A percentile compares a stretch with the other conserved stretches of the same genome.
phyloP scores from a whole-genome alignment of 2,113 vertebrate species.

The Poeciliopsis retropinna region DNA sequence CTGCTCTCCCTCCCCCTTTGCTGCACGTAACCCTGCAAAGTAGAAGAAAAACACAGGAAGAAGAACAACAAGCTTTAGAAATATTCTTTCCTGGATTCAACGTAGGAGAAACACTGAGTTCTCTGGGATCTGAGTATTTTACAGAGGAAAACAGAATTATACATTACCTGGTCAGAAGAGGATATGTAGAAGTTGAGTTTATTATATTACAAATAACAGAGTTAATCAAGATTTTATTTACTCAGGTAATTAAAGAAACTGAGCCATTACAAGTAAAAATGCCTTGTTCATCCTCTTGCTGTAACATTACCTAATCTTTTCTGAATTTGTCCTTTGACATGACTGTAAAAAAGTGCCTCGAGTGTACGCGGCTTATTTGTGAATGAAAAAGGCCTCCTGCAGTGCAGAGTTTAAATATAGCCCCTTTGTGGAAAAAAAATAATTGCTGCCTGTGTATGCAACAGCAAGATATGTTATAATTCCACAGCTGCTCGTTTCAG shows the following conservation, averaged over 20 bases:
- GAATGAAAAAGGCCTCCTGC: conserved; percentile 30
- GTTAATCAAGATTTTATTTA: neutral
- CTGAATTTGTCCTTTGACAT: neutral
- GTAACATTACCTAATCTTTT: neutral
- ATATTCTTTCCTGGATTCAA: neutral
- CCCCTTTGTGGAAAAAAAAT: conserved; percentile 63
- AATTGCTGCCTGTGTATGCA: conserved; percentile 58
- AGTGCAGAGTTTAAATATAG: conserved; percentile 58
- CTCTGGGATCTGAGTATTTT: neutral
- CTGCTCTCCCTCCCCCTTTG: neutral
- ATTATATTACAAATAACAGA: no score
- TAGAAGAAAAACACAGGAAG: neutral
- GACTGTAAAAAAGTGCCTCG: conserved; percentile 9
- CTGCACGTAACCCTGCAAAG: neutral
- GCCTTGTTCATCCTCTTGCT: neutral
- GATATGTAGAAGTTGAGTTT: neutral
- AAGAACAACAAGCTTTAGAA: neutral
- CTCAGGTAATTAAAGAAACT: neutral
- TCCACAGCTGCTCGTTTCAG: conserved; percentile 58
- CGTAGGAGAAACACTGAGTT: neutral
- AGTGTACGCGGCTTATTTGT: conserved; percentile 1
- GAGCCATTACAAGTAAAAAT: neutral
- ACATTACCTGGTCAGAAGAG: neutral
- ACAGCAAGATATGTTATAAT: conserved; percentile 56
- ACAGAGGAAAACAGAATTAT: neutral